Percentiles rank a stretch among this genome's conserved stretches.
Conservation (phyloP, 2,888 invertebrate genomes). For the Tiliacea aurago region DNA sequence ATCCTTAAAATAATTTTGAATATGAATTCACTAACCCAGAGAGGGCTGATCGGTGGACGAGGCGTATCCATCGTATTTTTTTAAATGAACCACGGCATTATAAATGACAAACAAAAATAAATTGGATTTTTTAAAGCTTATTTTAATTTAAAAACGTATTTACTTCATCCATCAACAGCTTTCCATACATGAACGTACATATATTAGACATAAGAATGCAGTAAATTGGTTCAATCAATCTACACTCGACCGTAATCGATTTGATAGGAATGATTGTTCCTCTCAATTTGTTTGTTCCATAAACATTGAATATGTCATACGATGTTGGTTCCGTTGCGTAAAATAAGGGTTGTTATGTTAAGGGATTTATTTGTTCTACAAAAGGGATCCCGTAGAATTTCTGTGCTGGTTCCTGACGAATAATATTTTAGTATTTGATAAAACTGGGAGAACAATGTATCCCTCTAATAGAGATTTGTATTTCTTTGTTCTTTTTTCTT, state of each 20-base stretch:
- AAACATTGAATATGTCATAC: constrained; percentile 14
- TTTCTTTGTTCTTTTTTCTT: not conserved
- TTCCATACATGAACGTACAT: not conserved
- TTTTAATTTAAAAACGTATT: not conserved
- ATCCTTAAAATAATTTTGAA: not conserved
- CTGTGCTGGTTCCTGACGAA: not conserved
- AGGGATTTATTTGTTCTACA: not conserved
- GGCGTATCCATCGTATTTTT: not conserved
- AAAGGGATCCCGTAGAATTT: not conserved
- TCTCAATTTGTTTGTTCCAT: constrained; percentile 48
- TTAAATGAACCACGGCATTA: not conserved
- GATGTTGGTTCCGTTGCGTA: not conserved
- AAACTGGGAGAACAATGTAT: not conserved
- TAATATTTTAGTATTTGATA: not conserved
- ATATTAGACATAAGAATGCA: constrained; percentile 53
- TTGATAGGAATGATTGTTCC: constrained; percentile 54
- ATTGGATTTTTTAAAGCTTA: not conserved
- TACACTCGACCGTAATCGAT: constrained; percentile 54
- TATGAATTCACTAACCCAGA: not conserved
- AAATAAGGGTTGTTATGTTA: not conserved
- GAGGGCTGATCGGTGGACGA: not conserved
- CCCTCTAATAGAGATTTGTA: too few species aligned
- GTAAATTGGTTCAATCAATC: constrained; percentile 61
- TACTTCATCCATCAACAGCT: not conserved
- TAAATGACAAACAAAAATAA: not conserved